Evolutionary conservation across 1,140 invertebrate genomes (phyloP).

Genomic region (Ceratoteleas bidentatus): DNA sequence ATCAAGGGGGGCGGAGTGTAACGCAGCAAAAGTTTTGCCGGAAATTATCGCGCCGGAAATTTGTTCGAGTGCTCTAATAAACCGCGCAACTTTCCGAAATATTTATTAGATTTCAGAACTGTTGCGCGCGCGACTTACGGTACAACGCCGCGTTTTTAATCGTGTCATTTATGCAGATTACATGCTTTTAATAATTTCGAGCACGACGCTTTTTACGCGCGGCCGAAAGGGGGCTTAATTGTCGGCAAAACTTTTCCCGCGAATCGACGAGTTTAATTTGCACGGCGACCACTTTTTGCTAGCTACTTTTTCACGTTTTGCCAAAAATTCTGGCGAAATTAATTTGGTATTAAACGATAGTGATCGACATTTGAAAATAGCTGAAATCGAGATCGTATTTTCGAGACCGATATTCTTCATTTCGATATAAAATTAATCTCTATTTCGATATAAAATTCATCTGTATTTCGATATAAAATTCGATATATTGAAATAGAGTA

Average conservation of each 20-base stretch:
- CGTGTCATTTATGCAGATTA: conserved; percentile 18
- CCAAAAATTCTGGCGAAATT: not conserved
- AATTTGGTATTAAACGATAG: not conserved
- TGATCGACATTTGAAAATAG: no score
- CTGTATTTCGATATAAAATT: no score
- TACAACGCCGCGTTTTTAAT: conserved; percentile 14
- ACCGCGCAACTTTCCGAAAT: conserved; percentile 8
- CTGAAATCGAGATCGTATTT: no score
- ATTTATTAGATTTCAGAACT: conserved; percentile 38
- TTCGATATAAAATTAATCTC: no score
- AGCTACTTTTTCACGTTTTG: not conserved
- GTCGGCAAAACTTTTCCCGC: not conserved
- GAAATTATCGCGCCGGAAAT: conserved; percentile 19
- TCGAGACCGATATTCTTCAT: no score
- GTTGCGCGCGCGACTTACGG: conserved; percentile 22
- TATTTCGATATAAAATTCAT: no score
- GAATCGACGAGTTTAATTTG: conserved; percentile 10
- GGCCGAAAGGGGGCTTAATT: conserved; percentile 8
- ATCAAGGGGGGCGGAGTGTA: not conserved
- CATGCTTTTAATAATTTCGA: conserved; percentile 29
- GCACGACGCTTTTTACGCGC: not conserved
- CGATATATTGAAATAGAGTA: no score
- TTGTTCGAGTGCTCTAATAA: not conserved
- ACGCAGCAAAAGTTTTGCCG: no score
- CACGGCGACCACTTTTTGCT: not conserved